Evolutionary conservation across 2,888 invertebrate genomes (phyloP).

Genomic region (Trichopria drosophilae): DNA sequence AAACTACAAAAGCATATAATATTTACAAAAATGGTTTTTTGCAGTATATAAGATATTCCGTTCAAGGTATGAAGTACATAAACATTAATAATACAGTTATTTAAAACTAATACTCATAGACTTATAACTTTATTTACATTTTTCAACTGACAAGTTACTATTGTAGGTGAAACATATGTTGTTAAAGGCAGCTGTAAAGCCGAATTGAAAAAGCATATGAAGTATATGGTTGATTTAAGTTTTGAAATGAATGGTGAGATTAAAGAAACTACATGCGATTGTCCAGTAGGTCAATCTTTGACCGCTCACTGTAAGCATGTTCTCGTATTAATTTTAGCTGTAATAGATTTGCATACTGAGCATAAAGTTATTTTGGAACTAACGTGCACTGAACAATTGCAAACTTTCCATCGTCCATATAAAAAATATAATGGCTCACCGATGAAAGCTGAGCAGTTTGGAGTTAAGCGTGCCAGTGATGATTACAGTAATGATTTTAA

Average conservation of each 20-base stretch:
- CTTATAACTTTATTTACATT: too few species aligned
- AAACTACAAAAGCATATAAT: too few species aligned
- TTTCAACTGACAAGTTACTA: too few species aligned
- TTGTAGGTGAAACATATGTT: slow-evolving; percentile 6
- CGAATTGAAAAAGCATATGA: slow-evolving; percentile 3
- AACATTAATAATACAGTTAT: too few species aligned
- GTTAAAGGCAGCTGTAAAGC: slow-evolving; percentile 5
- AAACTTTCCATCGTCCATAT: slow-evolving; percentile 14
- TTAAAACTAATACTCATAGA: too few species aligned
- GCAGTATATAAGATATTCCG: too few species aligned
- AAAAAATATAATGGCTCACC: slow-evolving; percentile 12
- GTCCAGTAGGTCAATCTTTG: slow-evolving; percentile 2
- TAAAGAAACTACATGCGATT: slow-evolving; percentile 10
- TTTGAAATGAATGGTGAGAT: slow-evolving; percentile 4
- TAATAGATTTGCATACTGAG: neutral
- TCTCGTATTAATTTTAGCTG: neutral
- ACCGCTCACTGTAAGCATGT: slow-evolving; percentile 17
- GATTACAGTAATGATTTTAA: neutral
- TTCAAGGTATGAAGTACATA: too few species aligned
- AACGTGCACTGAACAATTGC: slow-evolving; percentile 11
- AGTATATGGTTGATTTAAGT: slow-evolving; percentile 2
- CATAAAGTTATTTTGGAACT: neutral
- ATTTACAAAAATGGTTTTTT: too few species aligned
- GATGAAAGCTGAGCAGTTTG: slow-evolving; percentile 4
- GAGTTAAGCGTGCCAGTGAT: neutral